A percentile compares a stretch with the other conserved stretches of the same genome.
Evolutionary conservation across 2,888 invertebrate species (phyloP).

Genomic region (Tridacna gigas): DNA sequence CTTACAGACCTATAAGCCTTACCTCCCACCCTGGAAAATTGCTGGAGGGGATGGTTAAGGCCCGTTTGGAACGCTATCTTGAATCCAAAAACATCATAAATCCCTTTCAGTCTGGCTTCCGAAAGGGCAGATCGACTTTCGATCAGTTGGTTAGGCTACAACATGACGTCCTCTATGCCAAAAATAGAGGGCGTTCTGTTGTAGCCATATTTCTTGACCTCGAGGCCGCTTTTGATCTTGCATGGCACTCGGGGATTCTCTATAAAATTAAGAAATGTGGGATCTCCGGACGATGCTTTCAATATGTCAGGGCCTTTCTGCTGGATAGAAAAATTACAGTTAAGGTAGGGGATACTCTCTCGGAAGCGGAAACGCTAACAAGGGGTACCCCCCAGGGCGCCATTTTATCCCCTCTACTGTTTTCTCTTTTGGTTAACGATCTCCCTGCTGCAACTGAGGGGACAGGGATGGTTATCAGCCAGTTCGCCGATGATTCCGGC

Average conservation of each 20-base stretch:
- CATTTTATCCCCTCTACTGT: constrained; percentile 28
- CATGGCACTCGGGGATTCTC: constrained; percentile 32
- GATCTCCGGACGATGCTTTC: constrained; percentile 33
- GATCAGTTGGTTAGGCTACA: constrained; percentile 25
- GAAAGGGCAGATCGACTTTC: constrained; percentile 2
- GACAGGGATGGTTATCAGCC: constrained; percentile 30
- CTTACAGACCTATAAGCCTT: constrained; percentile 33
- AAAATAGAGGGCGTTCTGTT: background rate
- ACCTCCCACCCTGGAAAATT: constrained; percentile 40
- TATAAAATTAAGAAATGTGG: constrained; percentile 36
- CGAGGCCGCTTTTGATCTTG: constrained; percentile 7
- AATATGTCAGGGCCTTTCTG: constrained; percentile 27
- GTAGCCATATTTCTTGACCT: constrained; percentile 29
- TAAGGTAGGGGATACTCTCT: constrained; percentile 17
- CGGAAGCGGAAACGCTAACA: constrained; percentile 1
- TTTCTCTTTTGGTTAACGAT: constrained; percentile 31
- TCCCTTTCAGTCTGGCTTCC: constrained; percentile 26
- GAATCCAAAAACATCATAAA: constrained; percentile 29
- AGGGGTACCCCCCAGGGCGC: constrained; percentile 29
- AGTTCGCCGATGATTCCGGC: constrained; percentile 41
- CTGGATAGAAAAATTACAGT: constrained; percentile 24
- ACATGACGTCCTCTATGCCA: constrained; percentile 12
- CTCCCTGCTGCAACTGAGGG: constrained; percentile 24
- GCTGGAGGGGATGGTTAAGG: constrained; percentile 27
- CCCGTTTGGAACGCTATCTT: constrained; percentile 6